These are phyloP conservation scores for Tolypeutes matacus DNA, from an alignment of 2,797 vertebrate species.

Conservation along the genomic window DNA sequence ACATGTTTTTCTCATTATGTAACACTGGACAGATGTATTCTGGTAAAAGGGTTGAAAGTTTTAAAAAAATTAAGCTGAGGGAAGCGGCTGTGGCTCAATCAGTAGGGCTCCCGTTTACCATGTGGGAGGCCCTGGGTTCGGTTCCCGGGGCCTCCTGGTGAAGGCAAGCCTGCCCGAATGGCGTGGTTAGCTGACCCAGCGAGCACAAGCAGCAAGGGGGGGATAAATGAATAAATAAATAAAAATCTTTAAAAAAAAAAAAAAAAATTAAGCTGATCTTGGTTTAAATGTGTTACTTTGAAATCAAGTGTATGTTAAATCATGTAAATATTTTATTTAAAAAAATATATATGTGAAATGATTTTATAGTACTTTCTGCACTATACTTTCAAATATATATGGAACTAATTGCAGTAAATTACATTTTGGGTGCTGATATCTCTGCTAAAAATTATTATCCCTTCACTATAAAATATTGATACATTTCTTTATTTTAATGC, in stretches of 20 bases:
- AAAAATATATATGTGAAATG: neutral
- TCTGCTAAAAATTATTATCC: conserved; percentile 21
- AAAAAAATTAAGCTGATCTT: conserved; percentile 56
- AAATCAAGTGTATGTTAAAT: conserved; percentile 39
- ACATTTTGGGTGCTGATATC: conserved; percentile 33
- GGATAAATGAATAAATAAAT: no score
- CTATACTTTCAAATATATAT: neutral
- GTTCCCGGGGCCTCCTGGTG: no score
- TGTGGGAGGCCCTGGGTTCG: no score
- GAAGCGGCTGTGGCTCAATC: no score
- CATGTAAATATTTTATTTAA: conserved; percentile 5
- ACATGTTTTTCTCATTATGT: conserved; percentile 81
- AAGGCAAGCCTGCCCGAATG: no score
- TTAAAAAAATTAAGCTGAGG: conserved; percentile 64
- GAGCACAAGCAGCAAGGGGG: no score
- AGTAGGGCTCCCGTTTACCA: no score
- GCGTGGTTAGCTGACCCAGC: no score
- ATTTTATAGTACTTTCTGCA: neutral
- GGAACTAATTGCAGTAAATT: conserved; percentile 29
- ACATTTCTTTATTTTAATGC: neutral
- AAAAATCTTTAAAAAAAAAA: no score
- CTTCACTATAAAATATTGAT: conserved; percentile 35
- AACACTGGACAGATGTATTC: conserved; percentile 71
- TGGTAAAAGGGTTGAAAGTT: conserved; percentile 66
- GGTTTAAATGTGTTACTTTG: conserved; percentile 55